Percentiles rank a stretch among this genome's conserved stretches.
These are phyloP conservation scores for Acrobasis consociella DNA, from an alignment of 2,888 invertebrate genomes.

Conservation along the genomic window DNA sequence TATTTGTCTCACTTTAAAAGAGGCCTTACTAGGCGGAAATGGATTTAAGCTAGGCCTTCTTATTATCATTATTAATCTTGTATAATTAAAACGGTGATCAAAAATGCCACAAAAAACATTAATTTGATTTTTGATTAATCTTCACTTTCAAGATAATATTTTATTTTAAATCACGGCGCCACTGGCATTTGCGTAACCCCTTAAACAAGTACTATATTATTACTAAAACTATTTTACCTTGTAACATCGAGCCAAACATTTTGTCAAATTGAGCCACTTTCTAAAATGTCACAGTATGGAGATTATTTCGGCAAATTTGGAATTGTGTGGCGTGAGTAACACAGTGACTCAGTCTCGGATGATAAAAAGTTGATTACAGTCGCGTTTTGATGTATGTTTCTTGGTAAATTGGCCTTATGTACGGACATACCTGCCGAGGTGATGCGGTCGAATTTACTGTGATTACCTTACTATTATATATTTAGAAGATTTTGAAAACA, in stretches of 20 bases:
- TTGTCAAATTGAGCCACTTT: conserved; percentile 14
- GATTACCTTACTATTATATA: neutral
- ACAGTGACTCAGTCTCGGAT: conserved; percentile 13
- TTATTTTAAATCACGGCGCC: too few relatives aligned
- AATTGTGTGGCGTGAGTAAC: conserved; percentile 11
- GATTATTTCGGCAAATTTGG: conserved; percentile 6
- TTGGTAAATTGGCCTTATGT: conserved; percentile 14
- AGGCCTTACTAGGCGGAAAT: too few relatives aligned
- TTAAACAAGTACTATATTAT: too few relatives aligned
- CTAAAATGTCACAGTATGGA: conserved; percentile 9
- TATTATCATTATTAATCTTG: too few relatives aligned
- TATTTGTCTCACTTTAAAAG: too few relatives aligned
- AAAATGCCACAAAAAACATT: too few relatives aligned
- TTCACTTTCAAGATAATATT: too few relatives aligned
- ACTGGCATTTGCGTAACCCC: too few relatives aligned
- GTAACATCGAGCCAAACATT: neutral
- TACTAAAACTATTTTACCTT: neutral
- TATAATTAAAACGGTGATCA: too few relatives aligned
- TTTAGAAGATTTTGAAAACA: too few relatives aligned
- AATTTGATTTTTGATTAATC: too few relatives aligned
- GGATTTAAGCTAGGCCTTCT: too few relatives aligned
- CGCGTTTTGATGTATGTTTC: neutral
- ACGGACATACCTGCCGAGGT: neutral
- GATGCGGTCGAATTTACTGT: neutral
- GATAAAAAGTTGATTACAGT: conserved; percentile 15